Base-by-base conservation (phyloP, 2,888 invertebrate species). In the Miltochrista miniata region DNA sequence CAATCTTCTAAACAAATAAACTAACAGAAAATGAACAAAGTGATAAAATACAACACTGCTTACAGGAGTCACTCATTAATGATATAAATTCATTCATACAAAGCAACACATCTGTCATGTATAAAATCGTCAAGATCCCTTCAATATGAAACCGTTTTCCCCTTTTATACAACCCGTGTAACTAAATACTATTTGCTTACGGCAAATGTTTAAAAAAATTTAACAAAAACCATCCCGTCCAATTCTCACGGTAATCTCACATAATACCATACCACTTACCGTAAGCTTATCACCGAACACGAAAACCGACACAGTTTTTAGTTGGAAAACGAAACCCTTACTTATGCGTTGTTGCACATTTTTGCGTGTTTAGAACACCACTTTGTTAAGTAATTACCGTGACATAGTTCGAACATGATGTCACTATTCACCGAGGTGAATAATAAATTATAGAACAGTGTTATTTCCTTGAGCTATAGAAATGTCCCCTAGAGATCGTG, bases 351-450 rank as follows among this genome's bases (percentile, higher is more conserved):
- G 59, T 59, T 64, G 56, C 59, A 54, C 41, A 24, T 52, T 43
- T 50, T 52, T 49, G 39, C 56, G 48, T 56, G 56, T 63, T 45
- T 40, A 56, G 48, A 35, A 12, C 51, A 35, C 30, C 35, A 18
- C 18, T 44, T 31, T 52, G 58, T 58, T 63, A 49, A 53, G 63
- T 61, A 65, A 68, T 70, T 61, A 61, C 56, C 74, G 61, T 76
- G 76, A 72, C 76, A 74, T 50, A 70, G 55, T 50, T 55, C 50
- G 52, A 52, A 49, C 45, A 61, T 79, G 75, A 76, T 74, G 73
- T 77, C 78, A 75, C 53, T 56, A 11, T 41, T 35, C 54, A 48
- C 48, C 45, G 56, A 41, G 45, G 46, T 54, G 66, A 69, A 70
- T 74, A 57, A 57, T 62, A 60, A 52, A 57, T 59, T 57, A 57